Base-by-base conservation (phyloP, 2,888 invertebrate species). In the Parascotia fuliginaria region DNA sequence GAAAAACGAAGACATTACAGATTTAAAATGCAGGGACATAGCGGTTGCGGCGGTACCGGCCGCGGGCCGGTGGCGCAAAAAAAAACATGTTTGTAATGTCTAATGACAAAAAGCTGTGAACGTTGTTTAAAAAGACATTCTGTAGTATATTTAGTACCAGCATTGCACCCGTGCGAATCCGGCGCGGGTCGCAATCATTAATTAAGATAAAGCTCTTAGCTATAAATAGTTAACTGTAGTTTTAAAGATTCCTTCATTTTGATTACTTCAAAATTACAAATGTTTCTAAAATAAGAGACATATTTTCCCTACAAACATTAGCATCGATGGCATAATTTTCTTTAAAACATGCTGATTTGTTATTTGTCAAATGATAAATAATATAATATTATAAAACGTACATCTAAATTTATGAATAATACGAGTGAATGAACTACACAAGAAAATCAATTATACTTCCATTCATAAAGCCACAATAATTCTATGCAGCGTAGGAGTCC, bases 391-490 rank as follows among this genome's bases (percentile, higher is more conserved):
- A 72, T 70, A 77, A 77, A 67, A 62, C 48, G 38, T 39, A 29
- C 38, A 45, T 43, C n/a, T n/a, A n/a, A n/a, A n/a, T n/a, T n/a
- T n/a, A 62, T 72, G 69, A 74, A 76, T 75, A 73, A 73, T 69
- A 70, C 58, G 64, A 77, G 79, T 77, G 80, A 81, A 83, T 78
- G 82, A 85, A 83, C 85, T 77, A 67, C 60, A 65, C 69, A 69
- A 75, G 75, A 72, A 77, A 82, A 84, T 79, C 79, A 81, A 80
- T 82, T 83, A 79, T 78, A 71, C 73, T 75, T 76, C 79, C 82
- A 85, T 87, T 87, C 85, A 87, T 86, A 81, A 80, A 79, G 67
- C 68, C 60, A 60, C 73, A 77, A 75, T 75, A 75, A 74, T 78
- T 77, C 67, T 77, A 81, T 78, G 70, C 60, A 63, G 81, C 80